Percentiles rank a stretch among this genome's conserved stretches.
Conservation (phyloP, 2,888 invertebrate genomes). For the Dione juno region DNA sequence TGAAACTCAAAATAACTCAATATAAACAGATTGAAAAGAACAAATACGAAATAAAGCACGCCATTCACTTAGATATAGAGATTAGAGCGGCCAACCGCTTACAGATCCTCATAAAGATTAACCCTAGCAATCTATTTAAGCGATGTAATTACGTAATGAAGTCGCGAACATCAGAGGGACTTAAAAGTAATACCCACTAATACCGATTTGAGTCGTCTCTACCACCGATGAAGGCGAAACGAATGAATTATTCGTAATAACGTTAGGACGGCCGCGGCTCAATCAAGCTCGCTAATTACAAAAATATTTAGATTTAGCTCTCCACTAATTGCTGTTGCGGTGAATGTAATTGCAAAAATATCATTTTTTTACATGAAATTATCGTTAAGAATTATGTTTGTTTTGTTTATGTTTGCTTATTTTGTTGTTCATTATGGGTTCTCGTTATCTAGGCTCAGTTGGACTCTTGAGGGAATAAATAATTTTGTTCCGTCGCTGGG, state of each 20-base stretch:
- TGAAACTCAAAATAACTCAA: conserved; percentile 15
- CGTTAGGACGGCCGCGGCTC: conserved; percentile 53
- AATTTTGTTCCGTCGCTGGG: no score
- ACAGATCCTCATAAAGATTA: conserved; percentile 59
- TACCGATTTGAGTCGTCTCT: conserved; percentile 33
- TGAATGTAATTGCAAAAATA: background rate
- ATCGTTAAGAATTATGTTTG: background rate
- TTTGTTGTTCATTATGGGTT: background rate
- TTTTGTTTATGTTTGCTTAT: background rate
- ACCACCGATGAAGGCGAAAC: conserved; percentile 49
- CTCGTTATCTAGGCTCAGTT: no score
- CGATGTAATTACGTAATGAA: conserved; percentile 68
- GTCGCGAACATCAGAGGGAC: conserved; percentile 54
- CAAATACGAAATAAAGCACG: conserved; percentile 16
- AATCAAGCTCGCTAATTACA: conserved; percentile 59
- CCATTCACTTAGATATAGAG: conserved; percentile 38
- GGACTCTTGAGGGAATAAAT: no score
- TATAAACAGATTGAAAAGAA: conserved; percentile 30
- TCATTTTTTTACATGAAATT: conserved; percentile 1
- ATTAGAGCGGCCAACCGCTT: conserved; percentile 29
- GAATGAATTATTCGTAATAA: conserved; percentile 65
- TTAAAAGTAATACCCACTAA: conserved; percentile 40
- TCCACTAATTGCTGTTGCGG: conserved; percentile 16
- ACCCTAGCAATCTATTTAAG: conserved; percentile 65
- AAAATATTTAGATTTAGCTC: conserved; percentile 56